Percentiles rank a stretch among this genome's conserved stretches.
phyloP scores from a whole-genome alignment of 1,140 invertebrate genomes.

The Planococcus citri region DNA sequence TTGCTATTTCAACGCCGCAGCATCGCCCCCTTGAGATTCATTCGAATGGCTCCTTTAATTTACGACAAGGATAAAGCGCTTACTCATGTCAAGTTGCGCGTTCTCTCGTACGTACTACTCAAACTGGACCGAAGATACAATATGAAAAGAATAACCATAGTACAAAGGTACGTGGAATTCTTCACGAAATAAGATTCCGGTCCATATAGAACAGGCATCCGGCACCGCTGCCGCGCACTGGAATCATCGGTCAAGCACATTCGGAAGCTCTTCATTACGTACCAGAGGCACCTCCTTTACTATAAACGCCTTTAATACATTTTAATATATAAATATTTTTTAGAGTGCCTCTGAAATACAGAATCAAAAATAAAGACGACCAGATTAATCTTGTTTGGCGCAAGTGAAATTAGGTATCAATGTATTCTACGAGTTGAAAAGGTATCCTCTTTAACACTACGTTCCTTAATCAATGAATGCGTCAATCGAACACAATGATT shows the following conservation, averaged over 20 bases:
- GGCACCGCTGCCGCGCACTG: conserved; percentile 10
- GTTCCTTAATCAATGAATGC: no score
- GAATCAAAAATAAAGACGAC: neutral
- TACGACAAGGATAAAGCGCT: neutral
- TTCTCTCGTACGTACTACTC: neutral
- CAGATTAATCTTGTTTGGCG: neutral
- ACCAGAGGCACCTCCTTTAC: conserved; percentile 5
- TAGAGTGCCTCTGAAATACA: conserved; percentile 17
- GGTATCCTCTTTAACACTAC: no score
- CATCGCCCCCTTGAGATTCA: conserved; percentile 1
- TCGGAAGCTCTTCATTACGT: neutral
- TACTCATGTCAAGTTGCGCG: no score
- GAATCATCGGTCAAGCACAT: neutral
- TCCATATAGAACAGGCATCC: conserved; percentile 10
- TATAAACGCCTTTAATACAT: neutral
- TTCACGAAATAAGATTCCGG: neutral
- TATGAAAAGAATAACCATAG: neutral
- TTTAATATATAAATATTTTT: neutral
- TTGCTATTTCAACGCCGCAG: neutral
- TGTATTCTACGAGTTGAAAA: no score
- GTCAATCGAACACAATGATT: no score
- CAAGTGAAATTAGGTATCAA: no score
- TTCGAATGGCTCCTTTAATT: conserved; percentile 9
- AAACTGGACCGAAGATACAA: neutral
- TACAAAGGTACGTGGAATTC: neutral